Evolutionary conservation across 2,797 vertebrate species (phyloP), one percentile per base, ranked within the genome.

Genomic region (Trachops cirrhosus): DNA sequence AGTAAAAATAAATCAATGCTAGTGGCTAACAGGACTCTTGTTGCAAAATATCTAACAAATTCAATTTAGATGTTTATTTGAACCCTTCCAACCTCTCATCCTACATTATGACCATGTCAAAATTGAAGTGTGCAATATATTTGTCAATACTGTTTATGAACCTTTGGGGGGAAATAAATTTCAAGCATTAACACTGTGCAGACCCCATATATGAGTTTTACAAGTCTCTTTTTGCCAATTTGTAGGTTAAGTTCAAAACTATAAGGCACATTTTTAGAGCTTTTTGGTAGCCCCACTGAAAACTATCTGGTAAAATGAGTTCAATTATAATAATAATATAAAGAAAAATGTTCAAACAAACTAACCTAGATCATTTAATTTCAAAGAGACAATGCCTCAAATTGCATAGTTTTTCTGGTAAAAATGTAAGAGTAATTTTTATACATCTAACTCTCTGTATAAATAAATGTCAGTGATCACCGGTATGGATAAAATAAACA

Each of bases 41-140:
- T 21, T 97, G 44, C 18, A 21, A 1, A 87, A 94, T 73, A 74
- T 89, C 85, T 46, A 95, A 93, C 39, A 92, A 87, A 94, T 96
- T 90, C 90, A 95, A 97, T 57, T 89, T 3, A 97, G 79, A 87
- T 93, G 39, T 96, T 98, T 97, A 86, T 93, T 95, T 96, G 97
- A 98, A 95, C 67, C 64, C 97, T 97, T 94, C 67, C 94, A 97
- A 74, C n/a, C 92, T 96, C 80, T 57, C 85, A 89, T 44, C 32
- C 93, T 93, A 70, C 34, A 67, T 94, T 95, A 96, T 3, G 29
- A 87, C 80, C 87, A 68, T n/a, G 67, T 89, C 70, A 97, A 96
- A 97, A 97, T 87, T 68, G 24, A 15, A 64, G 62, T 84, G 50
- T 94, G 68, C 18, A 93, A 97, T 87, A 78, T 97, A 95, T 97